Evolutionary conservation across 2,888 invertebrate genomes (phyloP).

Genomic region (Clitarchus hookeri): DNA sequence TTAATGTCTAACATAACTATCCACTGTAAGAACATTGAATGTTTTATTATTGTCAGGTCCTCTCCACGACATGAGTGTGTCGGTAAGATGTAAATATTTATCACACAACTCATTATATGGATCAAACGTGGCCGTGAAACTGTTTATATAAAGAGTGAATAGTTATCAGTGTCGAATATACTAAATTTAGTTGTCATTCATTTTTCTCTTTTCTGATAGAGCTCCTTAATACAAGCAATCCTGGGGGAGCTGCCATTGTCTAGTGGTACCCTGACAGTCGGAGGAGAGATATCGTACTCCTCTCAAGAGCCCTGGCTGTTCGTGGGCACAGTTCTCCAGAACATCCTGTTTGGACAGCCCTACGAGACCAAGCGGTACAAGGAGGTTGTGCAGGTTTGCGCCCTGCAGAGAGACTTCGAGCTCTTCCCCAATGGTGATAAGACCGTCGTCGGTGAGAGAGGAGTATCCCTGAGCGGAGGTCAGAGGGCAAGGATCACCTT

Average conservation of each 20-base stretch:
- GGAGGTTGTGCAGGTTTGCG: constrained; percentile 65
- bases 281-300: constrained; percentile 70
- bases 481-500: constrained; percentile 79
- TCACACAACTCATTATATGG: no score
- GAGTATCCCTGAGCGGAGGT: constrained; percentile 77
- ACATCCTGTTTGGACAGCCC: constrained; percentile 75
- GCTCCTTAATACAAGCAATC: constrained; percentile 68
- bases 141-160: no score
- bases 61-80: no score
- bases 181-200: no score
- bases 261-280: constrained; percentile 63
- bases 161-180: no score
- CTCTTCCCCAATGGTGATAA: constrained; percentile 72
- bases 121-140: no score
- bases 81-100: no score
- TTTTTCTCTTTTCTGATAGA: constrained; percentile 48
- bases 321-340: constrained; percentile 72
- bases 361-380: constrained; percentile 60
- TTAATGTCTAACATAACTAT: no score
- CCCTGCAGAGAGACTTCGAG: constrained; percentile 68
- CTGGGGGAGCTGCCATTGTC: constrained; percentile 71
- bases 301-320: constrained; percentile 83
- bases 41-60: no score
- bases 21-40: no score
- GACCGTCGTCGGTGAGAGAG: constrained; percentile 77